Base-by-base conservation (phyloP, 2,888 invertebrate genomes). In the Diachrysia chrysitis region DNA sequence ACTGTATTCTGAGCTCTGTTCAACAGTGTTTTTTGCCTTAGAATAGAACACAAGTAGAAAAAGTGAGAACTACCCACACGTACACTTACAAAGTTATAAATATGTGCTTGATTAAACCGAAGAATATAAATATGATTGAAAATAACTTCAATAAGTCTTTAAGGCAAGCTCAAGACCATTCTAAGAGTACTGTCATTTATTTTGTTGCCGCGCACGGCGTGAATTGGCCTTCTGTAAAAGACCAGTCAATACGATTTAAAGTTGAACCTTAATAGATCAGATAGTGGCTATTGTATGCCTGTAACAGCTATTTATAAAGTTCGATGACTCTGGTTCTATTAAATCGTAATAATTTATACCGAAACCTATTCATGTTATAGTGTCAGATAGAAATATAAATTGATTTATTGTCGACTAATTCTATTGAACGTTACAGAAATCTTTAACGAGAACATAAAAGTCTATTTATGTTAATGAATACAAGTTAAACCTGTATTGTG, bases 261-360 rank as follows among this genome's bases (percentile, higher is more conserved):
- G 77, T 82, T 81, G 82, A 82, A 84, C 82, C 84, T 85, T 87
- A 84, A 88, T 88, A 87, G 86, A 89, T 89, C 87, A 85, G 88
- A 90, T 90, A 86, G 84, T 81, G 81, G 69, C 84, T 76, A 91
- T 92, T 89, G 90, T 91, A 85, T 81, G 82, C 62, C 77, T 81
- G 85, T 82, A 86, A 84, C 80, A 85, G 85, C 87, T 84, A 90
- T 91, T 90, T 91, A 88, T 79, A 80, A 84, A 89, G 92, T 89
- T 91, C 91, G 85, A 86, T 87, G 90, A 90, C 91, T 89, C 82
- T 71, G 74, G 78, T 58, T 78, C 69, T 83, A 87, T 87, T 83
- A 86, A 86, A 87, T 82, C 77, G 79, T 83, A 75, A 76, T 78
- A 73, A 70, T 72, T 72, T 78, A 81, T 78, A 69, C 79, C 83